Conservation (phyloP, 2,113 vertebrate species). For the Lagopus leucura region DNA sequence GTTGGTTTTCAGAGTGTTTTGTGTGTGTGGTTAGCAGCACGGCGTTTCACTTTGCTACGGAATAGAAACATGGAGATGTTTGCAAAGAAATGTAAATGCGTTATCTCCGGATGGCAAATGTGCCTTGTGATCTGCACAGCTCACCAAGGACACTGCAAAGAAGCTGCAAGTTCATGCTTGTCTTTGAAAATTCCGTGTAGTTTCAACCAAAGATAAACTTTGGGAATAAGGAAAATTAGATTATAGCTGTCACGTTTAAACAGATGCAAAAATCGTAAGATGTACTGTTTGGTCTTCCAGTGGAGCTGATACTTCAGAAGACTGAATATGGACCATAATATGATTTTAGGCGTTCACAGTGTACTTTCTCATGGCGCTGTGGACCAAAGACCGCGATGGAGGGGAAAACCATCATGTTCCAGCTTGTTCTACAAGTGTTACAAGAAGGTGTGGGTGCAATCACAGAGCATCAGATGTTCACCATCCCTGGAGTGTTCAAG, state of each 20-base stretch:
- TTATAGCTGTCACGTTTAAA: neutral
- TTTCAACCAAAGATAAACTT: neutral
- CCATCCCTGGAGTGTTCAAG: no score
- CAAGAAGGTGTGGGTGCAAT: neutral
- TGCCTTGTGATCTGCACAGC: neutral
- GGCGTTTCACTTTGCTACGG: neutral
- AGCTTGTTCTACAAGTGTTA: neutral
- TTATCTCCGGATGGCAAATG: neutral
- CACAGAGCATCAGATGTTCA: neutral
- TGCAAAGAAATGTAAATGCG: neutral
- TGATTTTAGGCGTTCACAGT: neutral
- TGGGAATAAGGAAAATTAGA: neutral
- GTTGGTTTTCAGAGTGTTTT: neutral
- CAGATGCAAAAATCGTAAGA: neutral
- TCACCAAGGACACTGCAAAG: neutral
- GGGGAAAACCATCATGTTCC: accelerated
- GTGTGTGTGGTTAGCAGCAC: neutral
- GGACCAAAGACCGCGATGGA: neutral
- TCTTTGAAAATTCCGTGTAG: neutral
- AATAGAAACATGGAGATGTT: neutral
- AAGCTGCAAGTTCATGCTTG: neutral
- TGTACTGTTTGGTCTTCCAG: neutral
- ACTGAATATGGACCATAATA: neutral
- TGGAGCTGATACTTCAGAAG: neutral
- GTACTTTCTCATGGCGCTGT: neutral